phyloP scores from a whole-genome alignment of 2,797 vertebrate genomes.

The Cercopithecus mitis region DNA sequence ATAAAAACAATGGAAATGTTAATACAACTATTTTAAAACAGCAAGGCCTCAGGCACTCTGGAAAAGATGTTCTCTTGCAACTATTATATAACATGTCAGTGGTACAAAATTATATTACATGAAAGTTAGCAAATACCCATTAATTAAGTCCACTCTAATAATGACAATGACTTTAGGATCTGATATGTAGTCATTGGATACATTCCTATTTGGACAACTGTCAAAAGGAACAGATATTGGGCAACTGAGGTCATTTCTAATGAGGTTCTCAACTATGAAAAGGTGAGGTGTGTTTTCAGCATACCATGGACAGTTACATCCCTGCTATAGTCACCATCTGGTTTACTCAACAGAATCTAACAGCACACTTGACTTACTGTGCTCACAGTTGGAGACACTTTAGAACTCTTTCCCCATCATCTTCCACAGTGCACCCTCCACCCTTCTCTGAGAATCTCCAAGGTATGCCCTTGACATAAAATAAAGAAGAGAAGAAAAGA shows the following conservation, averaged over 20 bases:
- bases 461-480: constrained; percentile 50
- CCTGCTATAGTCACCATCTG: background rate
- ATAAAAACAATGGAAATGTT: constrained; percentile 83
- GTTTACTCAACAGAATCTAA: constrained; percentile 22
- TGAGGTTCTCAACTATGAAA: background rate
- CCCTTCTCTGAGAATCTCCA: constrained; percentile 45
- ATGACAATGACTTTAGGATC: constrained; percentile 72
- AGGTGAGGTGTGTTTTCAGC: background rate
- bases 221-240: constrained; percentile 43
- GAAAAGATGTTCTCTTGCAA: constrained; percentile 80
- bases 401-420: constrained; percentile 40
- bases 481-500: background rate
- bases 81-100: constrained; percentile 64
- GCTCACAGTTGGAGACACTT: background rate
- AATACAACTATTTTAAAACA: constrained; percentile 81
- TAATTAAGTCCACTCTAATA: constrained; percentile 68
- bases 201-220: constrained; percentile 59
- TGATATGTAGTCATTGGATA: constrained; percentile 64
- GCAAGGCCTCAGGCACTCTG: constrained; percentile 84
- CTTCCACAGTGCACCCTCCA: constrained; percentile 52
- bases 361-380: constrained; percentile 27
- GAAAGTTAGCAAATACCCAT: constrained; percentile 67
- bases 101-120: constrained; percentile 53
- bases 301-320: background rate
- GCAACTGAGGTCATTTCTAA: background rate